Conservation (phyloP, 2,797 vertebrate species). For the Microctenopoma lineatum region DNA sequence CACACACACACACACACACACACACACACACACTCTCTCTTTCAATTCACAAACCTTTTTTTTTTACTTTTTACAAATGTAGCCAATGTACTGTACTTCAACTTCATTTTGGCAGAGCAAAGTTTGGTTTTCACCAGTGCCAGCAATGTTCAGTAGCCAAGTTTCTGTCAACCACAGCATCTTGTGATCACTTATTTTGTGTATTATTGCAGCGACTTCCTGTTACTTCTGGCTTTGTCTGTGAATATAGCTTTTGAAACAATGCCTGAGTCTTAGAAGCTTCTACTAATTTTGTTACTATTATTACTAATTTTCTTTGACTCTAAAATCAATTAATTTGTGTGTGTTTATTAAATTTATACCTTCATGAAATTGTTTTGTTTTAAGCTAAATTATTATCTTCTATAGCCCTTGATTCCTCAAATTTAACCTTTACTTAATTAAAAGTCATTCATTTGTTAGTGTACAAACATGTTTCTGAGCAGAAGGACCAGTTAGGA, state of each 20-base stretch:
- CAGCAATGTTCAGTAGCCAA: constrained; percentile 14
- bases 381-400: too few species aligned
- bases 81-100: constrained; percentile 22
- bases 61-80: constrained; percentile 31
- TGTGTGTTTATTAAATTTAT: neutral
- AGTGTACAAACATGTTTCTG: neutral
- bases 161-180: constrained; percentile 1
- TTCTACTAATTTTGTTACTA: too few species aligned
- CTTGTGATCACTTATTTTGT: constrained; percentile 34
- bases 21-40: constrained; percentile 14
- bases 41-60: constrained; percentile 28
- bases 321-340: neutral
- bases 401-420: neutral
- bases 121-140: constrained; percentile 23
- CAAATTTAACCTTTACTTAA: neutral
- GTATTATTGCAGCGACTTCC: constrained; percentile 11
- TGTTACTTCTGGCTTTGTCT: constrained; percentile 1
- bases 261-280: too few species aligned
- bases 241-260: neutral
- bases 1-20: constrained; percentile 18
- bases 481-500: neutral
- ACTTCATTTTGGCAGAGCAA: constrained; percentile 32
- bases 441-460: neutral
- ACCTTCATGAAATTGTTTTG: neutral
- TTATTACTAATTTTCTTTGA: too few species aligned